A percentile compares a stretch with the other conserved stretches of the same genome.
phyloP scores from a whole-genome alignment of 1,140 invertebrate genomes.

The Hycleus cichorii region DNA sequence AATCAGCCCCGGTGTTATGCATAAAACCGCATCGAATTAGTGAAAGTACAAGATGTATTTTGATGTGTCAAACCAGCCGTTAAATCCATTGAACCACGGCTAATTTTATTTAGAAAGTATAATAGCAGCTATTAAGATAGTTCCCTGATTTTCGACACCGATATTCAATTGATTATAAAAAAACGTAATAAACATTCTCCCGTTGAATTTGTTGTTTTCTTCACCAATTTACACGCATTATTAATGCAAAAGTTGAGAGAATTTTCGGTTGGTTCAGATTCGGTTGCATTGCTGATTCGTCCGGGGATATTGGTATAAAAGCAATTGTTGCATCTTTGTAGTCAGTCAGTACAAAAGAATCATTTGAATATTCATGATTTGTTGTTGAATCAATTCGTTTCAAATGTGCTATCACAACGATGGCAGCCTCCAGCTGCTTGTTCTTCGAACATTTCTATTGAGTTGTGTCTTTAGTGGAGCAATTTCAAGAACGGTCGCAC shows the following conservation, averaged over 20 bases:
- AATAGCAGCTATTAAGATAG: slow-evolving; percentile 3
- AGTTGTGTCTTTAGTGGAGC: not conserved
- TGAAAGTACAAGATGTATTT: too few relatives aligned
- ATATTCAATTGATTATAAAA: slow-evolving; percentile 13
- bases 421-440: not conserved
- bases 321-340: too few relatives aligned
- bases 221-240: slow-evolving; percentile 11
- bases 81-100: slow-evolving; percentile 10
- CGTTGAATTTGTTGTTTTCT: not conserved
- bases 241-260: slow-evolving; percentile 1
- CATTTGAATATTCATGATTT: too few relatives aligned
- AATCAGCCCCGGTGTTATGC: too few relatives aligned
- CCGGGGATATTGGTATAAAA: too few relatives aligned
- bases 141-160: slow-evolving; percentile 10
- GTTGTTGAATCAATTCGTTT: not conserved
- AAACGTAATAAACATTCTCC: slow-evolving; percentile 2
- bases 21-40: too few relatives aligned
- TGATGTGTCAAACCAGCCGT: slow-evolving; percentile 3
- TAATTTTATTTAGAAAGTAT: slow-evolving; percentile 11
- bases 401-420: not conserved
- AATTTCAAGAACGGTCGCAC: not conserved
- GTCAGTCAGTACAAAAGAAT: too few relatives aligned
- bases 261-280: too few relatives aligned
- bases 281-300: too few relatives aligned
- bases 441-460: not conserved